Evolutionary conservation across 2,113 vertebrate species (phyloP), one percentile per base, ranked within the genome.

Genomic region (Ptilonorhynchus violaceus): DNA sequence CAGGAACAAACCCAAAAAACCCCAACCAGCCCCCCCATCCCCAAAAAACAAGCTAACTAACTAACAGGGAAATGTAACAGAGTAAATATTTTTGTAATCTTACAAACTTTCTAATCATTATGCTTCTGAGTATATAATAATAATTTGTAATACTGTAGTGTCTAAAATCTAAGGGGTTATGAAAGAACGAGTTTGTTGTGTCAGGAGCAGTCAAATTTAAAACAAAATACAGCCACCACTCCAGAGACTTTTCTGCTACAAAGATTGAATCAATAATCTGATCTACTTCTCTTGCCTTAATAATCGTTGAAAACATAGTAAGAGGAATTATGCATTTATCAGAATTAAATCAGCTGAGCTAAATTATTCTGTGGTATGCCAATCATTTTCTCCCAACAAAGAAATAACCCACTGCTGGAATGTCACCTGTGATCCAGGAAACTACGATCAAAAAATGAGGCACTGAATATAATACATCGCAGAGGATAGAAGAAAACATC

Each of bases 331-430:
- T 33, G n/a, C 73, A 66, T 37, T 73, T 88, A 62, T 7, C 31
- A 79, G 42, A 88, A 92, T 58, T 94, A 92, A 89, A 80, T 24
- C 24, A 66, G 16, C 33, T 66, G 59, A 90, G 42, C 13, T 83
- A 70, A 83, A 88, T 47, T 42, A 60, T 79, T 46, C 46, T 85
- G 27, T 56, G 27, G 12, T 27, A 79, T n/a, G 75, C 13, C 88
- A 94, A 80, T 77, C 50, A 80, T 80, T 92, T 92, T 80, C 46
- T 88, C 63, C 63, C 72, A 58, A 73, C 7, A 88, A 94, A 93
- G 81, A 85, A 90, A 74, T 55, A 83, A 74, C 50, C 56, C 44
- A 39, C 30, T 58, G 66, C 68, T 94, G 64, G 70, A 93, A 41
- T 88, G 35, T 77, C 72, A 90, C 24, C 31, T 92, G 58, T 88